Conservation (phyloP, 2,113 vertebrate genomes). For the Cebus imitator region DNA sequence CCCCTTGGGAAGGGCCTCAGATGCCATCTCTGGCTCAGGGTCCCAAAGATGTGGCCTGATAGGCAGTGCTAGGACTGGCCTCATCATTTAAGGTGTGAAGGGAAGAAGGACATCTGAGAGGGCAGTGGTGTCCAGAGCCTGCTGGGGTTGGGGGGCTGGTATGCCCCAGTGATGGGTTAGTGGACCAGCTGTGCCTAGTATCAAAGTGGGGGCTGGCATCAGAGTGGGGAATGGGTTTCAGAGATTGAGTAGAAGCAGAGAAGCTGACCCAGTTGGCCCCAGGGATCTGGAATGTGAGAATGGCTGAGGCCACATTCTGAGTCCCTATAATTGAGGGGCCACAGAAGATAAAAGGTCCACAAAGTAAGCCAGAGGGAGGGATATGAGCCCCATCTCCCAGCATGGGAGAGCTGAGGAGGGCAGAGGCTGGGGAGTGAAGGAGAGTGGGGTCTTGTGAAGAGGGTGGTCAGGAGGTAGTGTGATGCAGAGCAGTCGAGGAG, state of each 20-base stretch:
- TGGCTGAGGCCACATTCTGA: background rate
- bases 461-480: background rate
- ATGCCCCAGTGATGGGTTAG: background rate
- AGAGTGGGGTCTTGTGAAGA: background rate
- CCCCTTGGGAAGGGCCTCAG: background rate
- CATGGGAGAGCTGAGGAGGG: too few species aligned
- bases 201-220: background rate
- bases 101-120: background rate
- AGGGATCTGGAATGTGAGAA: background rate
- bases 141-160: background rate
- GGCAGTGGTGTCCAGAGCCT: background rate
- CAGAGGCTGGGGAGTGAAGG: background rate
- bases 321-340: background rate
- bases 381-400: background rate
- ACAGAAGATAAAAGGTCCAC: background rate
- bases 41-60: background rate
- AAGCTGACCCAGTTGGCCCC: background rate
- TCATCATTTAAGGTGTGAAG: background rate
- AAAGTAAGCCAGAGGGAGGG: background rate
- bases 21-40: background rate
- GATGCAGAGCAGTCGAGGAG: background rate
- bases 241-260: background rate
- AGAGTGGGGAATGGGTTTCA: background rate
- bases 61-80: background rate
- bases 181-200: accelerated